A percentile compares a stretch with the other conserved stretches of the same genome.
phyloP scores from a whole-genome alignment of 2,888 invertebrate genomes.

The Tetropium fuscum region DNA sequence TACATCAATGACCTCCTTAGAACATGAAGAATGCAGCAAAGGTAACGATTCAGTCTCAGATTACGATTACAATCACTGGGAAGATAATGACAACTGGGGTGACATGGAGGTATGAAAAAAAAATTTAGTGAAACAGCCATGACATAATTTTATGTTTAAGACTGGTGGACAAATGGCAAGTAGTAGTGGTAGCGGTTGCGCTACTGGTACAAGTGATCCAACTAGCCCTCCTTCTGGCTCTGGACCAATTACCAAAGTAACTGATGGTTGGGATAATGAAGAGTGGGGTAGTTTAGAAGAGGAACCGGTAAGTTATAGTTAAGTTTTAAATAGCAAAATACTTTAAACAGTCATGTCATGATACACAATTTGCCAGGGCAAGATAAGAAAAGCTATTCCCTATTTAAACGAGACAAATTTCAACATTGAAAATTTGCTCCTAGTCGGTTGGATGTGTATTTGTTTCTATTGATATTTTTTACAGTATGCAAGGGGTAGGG shows the following conservation, averaged over 20 bases:
- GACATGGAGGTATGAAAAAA: slow-evolving; percentile 79
- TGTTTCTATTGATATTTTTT: too few species aligned
- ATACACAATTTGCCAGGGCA: too few species aligned
- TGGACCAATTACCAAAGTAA: slow-evolving; percentile 62
- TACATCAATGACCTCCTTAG: slow-evolving; percentile 89
- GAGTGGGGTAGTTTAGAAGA: slow-evolving; percentile 90
- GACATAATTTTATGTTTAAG: slow-evolving; percentile 42
- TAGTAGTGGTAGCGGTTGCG: slow-evolving; percentile 63
- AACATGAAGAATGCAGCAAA: slow-evolving; percentile 79
- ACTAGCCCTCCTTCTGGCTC: slow-evolving; percentile 70
- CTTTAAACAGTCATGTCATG: too few species aligned
- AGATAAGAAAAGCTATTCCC: too few species aligned
- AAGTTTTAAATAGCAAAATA: too few species aligned
- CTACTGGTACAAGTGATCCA: slow-evolving; percentile 67
- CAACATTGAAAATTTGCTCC: too few species aligned
- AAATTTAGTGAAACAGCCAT: not conserved
- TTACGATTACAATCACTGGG: slow-evolving; percentile 89
- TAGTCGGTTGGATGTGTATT: too few species aligned
- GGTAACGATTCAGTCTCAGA: slow-evolving; percentile 86
- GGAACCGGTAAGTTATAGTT: slow-evolving; percentile 73
- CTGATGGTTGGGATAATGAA: slow-evolving; percentile 85
- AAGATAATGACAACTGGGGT: slow-evolving; percentile 89
- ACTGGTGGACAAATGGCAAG: slow-evolving; percentile 64
- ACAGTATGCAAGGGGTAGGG: too few species aligned
- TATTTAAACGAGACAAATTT: too few species aligned